Evolutionary conservation across 2,797 vertebrate genomes (phyloP).

Genomic region (Hippoglossus hippoglossus): DNA sequence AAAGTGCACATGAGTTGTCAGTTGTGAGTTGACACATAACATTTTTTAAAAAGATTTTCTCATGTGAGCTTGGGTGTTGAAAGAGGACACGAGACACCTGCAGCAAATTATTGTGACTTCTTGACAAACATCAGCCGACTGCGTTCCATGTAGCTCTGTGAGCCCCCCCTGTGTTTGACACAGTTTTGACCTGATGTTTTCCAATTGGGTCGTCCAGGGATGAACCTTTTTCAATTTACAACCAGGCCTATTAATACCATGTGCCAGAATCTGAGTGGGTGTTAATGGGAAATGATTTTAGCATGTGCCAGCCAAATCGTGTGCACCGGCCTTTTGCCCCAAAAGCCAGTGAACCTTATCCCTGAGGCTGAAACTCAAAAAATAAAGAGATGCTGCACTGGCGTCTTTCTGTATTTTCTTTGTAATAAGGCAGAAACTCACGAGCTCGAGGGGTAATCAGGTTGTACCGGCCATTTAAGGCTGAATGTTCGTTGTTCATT

Average conservation of each 20-base stretch:
- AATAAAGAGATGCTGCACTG: not conserved
- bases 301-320: slow-evolving; percentile 52
- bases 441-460: slow-evolving; percentile 41
- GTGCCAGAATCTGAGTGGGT: slow-evolving; percentile 49
- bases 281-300: slow-evolving; percentile 56
- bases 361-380: slow-evolving; percentile 18
- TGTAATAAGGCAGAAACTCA: slow-evolving; percentile 33
- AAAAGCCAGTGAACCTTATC: slow-evolving; percentile 38
- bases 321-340: slow-evolving; percentile 28
- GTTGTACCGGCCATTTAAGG: slow-evolving; percentile 29
- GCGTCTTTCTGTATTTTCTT: slow-evolving; percentile 29
- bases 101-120: not conserved
- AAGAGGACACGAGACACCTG: slow-evolving; percentile 4
- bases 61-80: not conserved
- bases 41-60: not conserved
- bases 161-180: slow-evolving; percentile 33
- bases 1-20: slow-evolving; percentile 22
- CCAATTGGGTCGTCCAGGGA: slow-evolving; percentile 65
- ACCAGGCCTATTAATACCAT: slow-evolving; percentile 41
- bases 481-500: slow-evolving; percentile 56
- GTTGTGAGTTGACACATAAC: not conserved
- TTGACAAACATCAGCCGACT: slow-evolving; percentile 9
- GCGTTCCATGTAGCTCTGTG: slow-evolving; percentile 20
- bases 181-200: slow-evolving; percentile 60
- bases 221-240: slow-evolving; percentile 56